A percentile compares a stretch with the other conserved stretches of the same genome.
phyloP scores from a whole-genome alignment of 2,797 vertebrate genomes.

The Coreius guichenoti region DNA sequence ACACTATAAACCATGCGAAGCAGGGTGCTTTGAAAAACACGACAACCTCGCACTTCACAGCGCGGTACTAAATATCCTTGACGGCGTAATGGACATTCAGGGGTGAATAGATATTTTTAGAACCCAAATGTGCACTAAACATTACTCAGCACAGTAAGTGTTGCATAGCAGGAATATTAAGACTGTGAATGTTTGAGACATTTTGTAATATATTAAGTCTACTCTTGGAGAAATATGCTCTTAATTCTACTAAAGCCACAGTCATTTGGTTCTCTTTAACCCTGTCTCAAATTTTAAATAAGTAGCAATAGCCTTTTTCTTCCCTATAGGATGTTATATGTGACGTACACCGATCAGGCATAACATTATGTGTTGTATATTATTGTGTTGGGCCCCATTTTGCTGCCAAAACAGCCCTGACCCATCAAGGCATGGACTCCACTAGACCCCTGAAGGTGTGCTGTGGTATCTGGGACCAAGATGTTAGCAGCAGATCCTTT shows the following conservation, averaged over 20 bases:
- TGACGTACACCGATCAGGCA: no score
- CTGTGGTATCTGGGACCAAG: no score
- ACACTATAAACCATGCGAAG: constrained; percentile 43
- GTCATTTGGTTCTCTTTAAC: not conserved
- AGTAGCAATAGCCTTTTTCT: not conserved
- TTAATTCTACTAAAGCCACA: not conserved
- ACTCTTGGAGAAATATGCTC: not conserved
- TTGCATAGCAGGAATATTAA: constrained; percentile 35
- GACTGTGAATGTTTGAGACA: constrained; percentile 21
- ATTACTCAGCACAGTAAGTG: not conserved
- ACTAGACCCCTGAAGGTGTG: no score
- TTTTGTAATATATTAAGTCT: constrained; percentile 5
- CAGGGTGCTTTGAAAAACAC: constrained; percentile 28
- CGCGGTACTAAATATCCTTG: not conserved
- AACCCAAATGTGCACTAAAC: constrained; percentile 11
- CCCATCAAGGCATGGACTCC: no score
- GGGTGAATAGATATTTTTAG: constrained; percentile 13
- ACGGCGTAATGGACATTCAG: constrained; percentile 9
- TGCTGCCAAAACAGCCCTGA: no score
- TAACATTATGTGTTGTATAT: no score
- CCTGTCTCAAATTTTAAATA: not conserved
- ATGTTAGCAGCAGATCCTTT: no score
- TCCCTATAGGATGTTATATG: not conserved
- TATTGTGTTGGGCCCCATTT: no score
- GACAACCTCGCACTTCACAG: constrained; percentile 1